Evolutionary conservation across 2,888 invertebrate species (phyloP).

Genomic region (Chrysolina haemoptera): DNA sequence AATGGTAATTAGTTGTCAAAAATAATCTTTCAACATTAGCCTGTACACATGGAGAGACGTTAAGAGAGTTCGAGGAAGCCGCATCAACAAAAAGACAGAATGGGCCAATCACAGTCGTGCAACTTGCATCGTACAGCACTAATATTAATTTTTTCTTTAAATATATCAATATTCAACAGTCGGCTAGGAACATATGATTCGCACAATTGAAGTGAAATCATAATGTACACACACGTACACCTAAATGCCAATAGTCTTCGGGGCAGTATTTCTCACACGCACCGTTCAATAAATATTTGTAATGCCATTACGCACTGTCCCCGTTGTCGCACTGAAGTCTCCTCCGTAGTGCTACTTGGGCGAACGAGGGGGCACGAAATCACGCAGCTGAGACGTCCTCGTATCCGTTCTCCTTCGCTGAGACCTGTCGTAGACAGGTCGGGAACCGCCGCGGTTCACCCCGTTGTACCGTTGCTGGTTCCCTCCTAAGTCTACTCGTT

Average conservation of each 20-base stretch:
- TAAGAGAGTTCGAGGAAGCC: slow-evolving; percentile 52
- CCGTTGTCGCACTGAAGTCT: slow-evolving; percentile 34
- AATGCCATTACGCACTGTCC: slow-evolving; percentile 37
- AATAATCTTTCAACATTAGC: slow-evolving; percentile 68
- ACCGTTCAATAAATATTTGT: slow-evolving; percentile 38
- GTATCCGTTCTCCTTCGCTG: slow-evolving; percentile 63
- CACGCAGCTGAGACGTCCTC: slow-evolving; percentile 66
- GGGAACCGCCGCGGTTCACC: slow-evolving; percentile 43
- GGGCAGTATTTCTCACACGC: slow-evolving; percentile 53
- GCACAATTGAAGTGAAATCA: slow-evolving; percentile 61
- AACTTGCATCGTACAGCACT: slow-evolving; percentile 61
- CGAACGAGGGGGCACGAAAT: slow-evolving; percentile 67
- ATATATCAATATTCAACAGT: slow-evolving; percentile 64
- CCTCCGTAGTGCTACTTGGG: slow-evolving; percentile 66
- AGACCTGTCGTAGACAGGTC: slow-evolving; percentile 56
- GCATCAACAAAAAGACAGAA: slow-evolving; percentile 54
- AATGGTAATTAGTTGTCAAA: slow-evolving; percentile 70
- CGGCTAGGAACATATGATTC: slow-evolving; percentile 67
- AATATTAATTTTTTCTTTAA: slow-evolving; percentile 54
- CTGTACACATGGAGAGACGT: slow-evolving; percentile 66
- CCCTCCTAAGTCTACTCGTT: slow-evolving; percentile 45
- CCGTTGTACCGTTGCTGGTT: slow-evolving; percentile 49
- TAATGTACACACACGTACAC: slow-evolving; percentile 62
- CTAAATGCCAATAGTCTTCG: slow-evolving; percentile 55
- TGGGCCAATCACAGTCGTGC: slow-evolving; percentile 68